A percentile compares a stretch with the other conserved stretches of the same genome.
phyloP scores from a whole-genome alignment of 2,888 invertebrate genomes.

The Eristalis arbustorum region DNA sequence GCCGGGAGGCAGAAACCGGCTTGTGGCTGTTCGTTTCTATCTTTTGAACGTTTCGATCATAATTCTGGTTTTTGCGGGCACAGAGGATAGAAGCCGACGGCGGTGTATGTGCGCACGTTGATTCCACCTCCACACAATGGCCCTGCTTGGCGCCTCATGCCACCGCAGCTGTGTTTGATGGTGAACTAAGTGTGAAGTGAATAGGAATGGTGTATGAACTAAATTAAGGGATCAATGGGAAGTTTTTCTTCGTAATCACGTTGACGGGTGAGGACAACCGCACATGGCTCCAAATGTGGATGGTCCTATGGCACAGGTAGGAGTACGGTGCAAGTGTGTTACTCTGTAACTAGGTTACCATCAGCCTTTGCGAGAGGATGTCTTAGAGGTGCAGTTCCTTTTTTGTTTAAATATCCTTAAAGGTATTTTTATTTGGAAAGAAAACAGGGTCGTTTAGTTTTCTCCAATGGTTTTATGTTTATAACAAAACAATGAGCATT shows the following conservation, averaged over 20 bases:
- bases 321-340: neutral
- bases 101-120: constrained; percentile 22
- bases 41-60: constrained; percentile 27
- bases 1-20: neutral
- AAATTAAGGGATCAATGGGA: constrained; percentile 8
- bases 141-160: constrained; percentile 7
- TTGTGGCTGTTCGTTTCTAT: constrained; percentile 35
- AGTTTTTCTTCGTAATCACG: neutral
- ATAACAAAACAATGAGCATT: too few relatives aligned
- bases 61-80: neutral
- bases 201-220: neutral
- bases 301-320: neutral
- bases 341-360: neutral
- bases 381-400: neutral
- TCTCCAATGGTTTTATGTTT: too few relatives aligned
- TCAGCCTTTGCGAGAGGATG: neutral
- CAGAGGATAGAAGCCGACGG: neutral
- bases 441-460: neutral
- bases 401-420: neutral
- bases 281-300: neutral
- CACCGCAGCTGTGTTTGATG: neutral
- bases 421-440: neutral
- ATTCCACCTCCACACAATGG: constrained; percentile 9
- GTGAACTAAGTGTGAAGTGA: neutral
- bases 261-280: neutral